These are phyloP conservation scores for Seriola rivoliana DNA, from an alignment of 2,113 vertebrate genomes.

Conservation along the genomic window DNA sequence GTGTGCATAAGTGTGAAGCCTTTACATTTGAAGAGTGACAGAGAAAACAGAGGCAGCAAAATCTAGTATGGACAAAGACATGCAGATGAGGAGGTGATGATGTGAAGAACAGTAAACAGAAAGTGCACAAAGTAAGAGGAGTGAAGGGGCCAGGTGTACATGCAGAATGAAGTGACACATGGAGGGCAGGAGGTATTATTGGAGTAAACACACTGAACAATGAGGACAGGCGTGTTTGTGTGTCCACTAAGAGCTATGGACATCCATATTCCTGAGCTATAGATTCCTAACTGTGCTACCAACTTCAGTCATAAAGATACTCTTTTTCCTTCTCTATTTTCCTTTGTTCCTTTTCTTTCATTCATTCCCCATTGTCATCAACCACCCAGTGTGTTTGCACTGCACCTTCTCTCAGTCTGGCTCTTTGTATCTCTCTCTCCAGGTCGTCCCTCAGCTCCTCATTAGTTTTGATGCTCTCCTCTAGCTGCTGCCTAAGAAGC, in stretches of 20 bases:
- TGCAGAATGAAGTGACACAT: conserved; percentile 39
- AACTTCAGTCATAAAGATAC: conserved; percentile 4
- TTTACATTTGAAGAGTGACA: conserved; percentile 53
- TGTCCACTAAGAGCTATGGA: background rate
- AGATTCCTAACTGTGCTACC: background rate
- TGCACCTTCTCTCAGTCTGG: conserved; percentile 89
- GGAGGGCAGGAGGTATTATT: conserved; percentile 26
- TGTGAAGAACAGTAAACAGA: conserved; percentile 39
- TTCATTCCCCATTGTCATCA: conserved; percentile 43
- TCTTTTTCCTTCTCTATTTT: background rate
- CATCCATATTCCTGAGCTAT: background rate
- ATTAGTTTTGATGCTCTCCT: conserved; percentile 87
- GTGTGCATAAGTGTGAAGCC: conserved; percentile 5
- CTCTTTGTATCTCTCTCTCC: conserved; percentile 88
- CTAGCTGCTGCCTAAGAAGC: conserved; percentile 90
- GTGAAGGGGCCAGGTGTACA: conserved; percentile 27
- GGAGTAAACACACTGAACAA: conserved; percentile 36
- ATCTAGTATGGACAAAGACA: conserved; percentile 40
- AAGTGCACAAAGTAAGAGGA: conserved; percentile 27
- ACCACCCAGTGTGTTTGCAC: conserved; percentile 57
- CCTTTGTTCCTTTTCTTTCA: background rate
- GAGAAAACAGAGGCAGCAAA: conserved; percentile 15
- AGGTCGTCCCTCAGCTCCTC: conserved; percentile 88
- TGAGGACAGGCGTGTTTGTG: conserved; percentile 27
- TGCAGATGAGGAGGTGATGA: conserved; percentile 67